Conservation (phyloP, 2,113 vertebrate genomes). For the human region GRCh38 chr12:113633001-113633500, state of each 20-base stretch:
- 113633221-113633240: background rate
- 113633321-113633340: too few relatives aligned
- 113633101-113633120: background rate
- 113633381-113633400: too few relatives aligned
- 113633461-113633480: background rate
- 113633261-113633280: background rate
- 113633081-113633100: background rate
- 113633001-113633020: background rate
- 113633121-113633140: background rate
- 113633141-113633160: too few relatives aligned
- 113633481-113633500: background rate
- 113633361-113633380: too few relatives aligned
- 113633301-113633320: background rate
- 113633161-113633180: background rate
- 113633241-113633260: background rate
- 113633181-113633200: accelerated
- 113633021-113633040: background rate
- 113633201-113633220: conserved; percentile 2
- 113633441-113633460: too few relatives aligned
- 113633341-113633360: too few relatives aligned
- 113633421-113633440: too few relatives aligned
- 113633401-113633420: too few relatives aligned
- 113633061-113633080: background rate
- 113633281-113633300: background rate
- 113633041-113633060: background rate